These are phyloP conservation scores for Drosophila nebulosa DNA, from an alignment of 1,140 invertebrate genomes.

Conservation along the genomic window DNA sequence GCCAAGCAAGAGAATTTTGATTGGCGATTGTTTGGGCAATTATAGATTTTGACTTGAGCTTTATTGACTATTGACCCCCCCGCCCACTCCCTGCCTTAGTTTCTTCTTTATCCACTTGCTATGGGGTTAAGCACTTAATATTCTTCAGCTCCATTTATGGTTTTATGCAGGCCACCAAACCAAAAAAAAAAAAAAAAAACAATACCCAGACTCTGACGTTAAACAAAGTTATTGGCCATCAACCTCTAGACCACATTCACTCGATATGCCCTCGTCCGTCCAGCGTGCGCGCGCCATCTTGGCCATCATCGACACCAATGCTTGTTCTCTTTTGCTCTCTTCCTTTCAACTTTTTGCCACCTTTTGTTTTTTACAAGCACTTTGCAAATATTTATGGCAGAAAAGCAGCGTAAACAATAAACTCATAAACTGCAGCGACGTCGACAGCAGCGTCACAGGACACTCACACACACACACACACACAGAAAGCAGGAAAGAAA, in stretches of 20 bases:
- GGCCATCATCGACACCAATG: conserved; percentile 61
- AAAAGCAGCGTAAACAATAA: conserved; percentile 73
- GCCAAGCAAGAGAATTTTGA: conserved; percentile 42
- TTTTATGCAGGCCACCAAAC: conserved; percentile 35
- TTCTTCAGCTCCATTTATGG: conserved; percentile 69
- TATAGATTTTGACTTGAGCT: conserved; percentile 63
- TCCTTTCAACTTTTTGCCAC: conserved; percentile 18
- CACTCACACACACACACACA: conserved; percentile 9
- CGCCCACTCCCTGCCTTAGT: neutral
- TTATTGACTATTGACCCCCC: neutral
- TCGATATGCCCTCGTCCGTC: neutral
- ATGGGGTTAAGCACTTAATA: conserved; percentile 50
- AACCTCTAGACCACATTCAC: neutral
- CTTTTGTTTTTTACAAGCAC: conserved; percentile 78
- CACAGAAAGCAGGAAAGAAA: neutral
- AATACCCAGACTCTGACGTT: conserved; percentile 31
- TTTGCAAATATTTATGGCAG: conserved; percentile 76
- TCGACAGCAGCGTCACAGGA: conserved; percentile 44
- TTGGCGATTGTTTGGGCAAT: conserved; percentile 68
- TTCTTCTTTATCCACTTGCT: neutral
- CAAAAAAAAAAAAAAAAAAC: conserved; percentile 11
- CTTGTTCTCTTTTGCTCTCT: conserved; percentile 11
- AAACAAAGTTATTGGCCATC: conserved; percentile 67
- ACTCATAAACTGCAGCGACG: conserved; percentile 71
- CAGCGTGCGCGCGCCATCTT: too few species aligned